Base-by-base conservation (phyloP, 2,797 vertebrate species). In the Typhlichthys eigenmanni region DNA sequence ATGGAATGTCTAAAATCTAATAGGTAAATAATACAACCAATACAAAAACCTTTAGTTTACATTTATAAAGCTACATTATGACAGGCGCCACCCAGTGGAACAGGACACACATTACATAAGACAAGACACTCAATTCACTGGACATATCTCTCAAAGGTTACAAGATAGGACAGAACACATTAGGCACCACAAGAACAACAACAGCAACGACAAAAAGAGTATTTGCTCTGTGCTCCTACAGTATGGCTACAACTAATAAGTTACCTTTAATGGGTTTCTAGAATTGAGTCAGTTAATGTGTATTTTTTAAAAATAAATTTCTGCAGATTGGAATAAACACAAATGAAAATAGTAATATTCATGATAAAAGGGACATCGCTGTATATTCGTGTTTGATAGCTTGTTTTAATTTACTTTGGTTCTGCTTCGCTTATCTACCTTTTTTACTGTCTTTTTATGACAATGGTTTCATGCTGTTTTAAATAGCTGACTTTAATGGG, bases 391-490 rank as follows among this genome's bases (percentile, higher is more conserved):
- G 55, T 64, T 66, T 78, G 67, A 78, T 79, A 48, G 47, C 68
- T 51, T 74, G 64, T 63, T 29, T 55, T 79, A 78, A 76, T 68
- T 77, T 74, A 58, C 61, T 62, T 48, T 49, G 49, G 47, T 57
- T 79, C 51, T 51, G 49, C 52, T 57, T 79, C 72, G 68, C 73
- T 66, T 67, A 77, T 82, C 74, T 79, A 61, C 70, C 60, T 58
- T 50, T 51, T 70, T 68, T 69, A 62, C 66, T 71, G 71, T 87
- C 4, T 77, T 80, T 60, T 82, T 68, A 75, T 48, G 64, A 64
- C 63, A 74, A 79, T 69, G 58, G 62, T 69, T 58, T 47, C 11
- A 57, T 61, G 70, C 57, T 69, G 68, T 65, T 69, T 65, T 45
- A 72, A 65, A 75, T 76, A 71, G 46, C 45, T 67, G 63, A 74